Percentiles rank a stretch among this genome's conserved stretches.
Evolutionary conservation across 1,140 invertebrate species (phyloP).

Genomic region (Eueides isabella): DNA sequence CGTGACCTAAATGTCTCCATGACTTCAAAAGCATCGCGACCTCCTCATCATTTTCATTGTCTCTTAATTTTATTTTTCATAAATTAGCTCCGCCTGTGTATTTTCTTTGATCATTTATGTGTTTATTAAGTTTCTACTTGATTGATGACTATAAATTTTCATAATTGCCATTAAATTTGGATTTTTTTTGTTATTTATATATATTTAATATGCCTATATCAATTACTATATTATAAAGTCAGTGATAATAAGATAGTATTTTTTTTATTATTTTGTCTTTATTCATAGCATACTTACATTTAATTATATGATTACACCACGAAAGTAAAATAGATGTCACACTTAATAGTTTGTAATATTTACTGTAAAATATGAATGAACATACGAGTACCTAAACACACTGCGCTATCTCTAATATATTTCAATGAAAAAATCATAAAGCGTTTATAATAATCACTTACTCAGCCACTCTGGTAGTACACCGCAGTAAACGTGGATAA

Average conservation of each 20-base stretch:
- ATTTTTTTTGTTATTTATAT: too few species aligned
- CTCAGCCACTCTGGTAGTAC: not conserved
- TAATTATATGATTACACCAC: too few species aligned
- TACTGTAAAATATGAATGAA: too few species aligned
- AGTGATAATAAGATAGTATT: too few species aligned
- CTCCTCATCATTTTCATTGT: slow-evolving; percentile 12
- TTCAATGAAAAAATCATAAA: not conserved
- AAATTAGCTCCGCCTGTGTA: not conserved
- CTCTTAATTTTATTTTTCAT: not conserved
- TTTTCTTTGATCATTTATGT: not conserved
- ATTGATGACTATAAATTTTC: not conserved
- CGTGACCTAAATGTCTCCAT: slow-evolving; percentile 15
- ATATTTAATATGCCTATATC: too few species aligned
- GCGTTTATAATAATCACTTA: not conserved
- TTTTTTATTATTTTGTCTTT: too few species aligned
- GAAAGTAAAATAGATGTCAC: too few species aligned
- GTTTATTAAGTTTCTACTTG: not conserved
- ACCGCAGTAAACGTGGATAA: not conserved
- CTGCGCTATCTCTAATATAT: not conserved
- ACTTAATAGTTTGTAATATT: too few species aligned
- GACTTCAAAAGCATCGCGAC: slow-evolving; percentile 19
- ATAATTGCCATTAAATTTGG: not conserved
- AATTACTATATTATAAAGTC: too few species aligned
- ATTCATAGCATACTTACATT: too few species aligned
- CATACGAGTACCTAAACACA: too few species aligned